These are phyloP conservation scores for Tricholaema leucomelas DNA, from an alignment of 2,113 vertebrate genomes.

Conservation along the genomic window DNA sequence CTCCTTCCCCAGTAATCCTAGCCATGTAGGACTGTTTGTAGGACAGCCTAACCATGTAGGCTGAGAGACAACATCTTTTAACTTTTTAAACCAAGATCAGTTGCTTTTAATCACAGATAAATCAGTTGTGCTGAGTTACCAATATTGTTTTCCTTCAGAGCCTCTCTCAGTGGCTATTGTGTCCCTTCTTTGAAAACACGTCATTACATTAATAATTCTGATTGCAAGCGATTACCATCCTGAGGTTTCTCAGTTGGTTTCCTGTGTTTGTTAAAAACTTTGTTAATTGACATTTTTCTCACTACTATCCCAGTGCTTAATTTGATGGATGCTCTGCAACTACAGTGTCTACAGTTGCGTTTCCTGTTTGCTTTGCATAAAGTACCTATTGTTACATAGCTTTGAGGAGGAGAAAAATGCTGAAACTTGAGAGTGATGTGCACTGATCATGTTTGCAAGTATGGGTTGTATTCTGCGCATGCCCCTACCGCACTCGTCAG, in stretches of 20 bases:
- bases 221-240: conserved; percentile 28
- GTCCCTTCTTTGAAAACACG: conserved; percentile 5
- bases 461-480: accelerated
- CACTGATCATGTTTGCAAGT: background rate
- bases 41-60: too few relatives aligned
- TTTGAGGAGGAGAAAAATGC: background rate
- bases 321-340: background rate
- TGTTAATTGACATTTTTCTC: conserved; percentile 22
- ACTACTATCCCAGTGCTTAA: background rate
- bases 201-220: conserved; percentile 8
- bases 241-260: conserved; percentile 16
- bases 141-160: background rate
- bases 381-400: background rate
- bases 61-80: background rate
- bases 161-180: background rate
- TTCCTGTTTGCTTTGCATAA: background rate
- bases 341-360: background rate
- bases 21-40: background rate
- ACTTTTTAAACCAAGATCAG: background rate
- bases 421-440: background rate
- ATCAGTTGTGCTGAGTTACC: background rate
- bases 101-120: conserved; percentile 12
- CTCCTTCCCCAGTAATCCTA: background rate
- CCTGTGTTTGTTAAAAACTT: conserved; percentile 18
- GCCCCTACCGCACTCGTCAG: background rate